Percentiles rank a stretch among this genome's conserved stretches.
These are phyloP conservation scores for Anadara kagoshimensis DNA, from an alignment of 1,140 invertebrate genomes.

Conservation along the genomic window DNA sequence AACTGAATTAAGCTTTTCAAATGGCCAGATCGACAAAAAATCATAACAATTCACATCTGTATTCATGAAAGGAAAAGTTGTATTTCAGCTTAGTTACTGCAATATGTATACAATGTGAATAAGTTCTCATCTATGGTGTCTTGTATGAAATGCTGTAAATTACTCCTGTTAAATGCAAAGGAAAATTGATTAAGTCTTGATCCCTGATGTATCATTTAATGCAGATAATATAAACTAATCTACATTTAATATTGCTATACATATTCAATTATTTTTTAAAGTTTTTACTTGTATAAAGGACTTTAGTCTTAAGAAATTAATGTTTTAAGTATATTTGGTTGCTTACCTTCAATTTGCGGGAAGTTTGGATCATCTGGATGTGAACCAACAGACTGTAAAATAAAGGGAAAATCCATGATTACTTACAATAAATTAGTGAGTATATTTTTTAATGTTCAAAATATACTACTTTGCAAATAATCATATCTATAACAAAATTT, in stretches of 20 bases:
- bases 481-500: neutral
- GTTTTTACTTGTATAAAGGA: neutral
- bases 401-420: neutral
- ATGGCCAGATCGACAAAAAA: neutral
- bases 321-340: neutral
- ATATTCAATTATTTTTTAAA: neutral
- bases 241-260: too few species aligned
- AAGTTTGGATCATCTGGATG: conserved; percentile 73
- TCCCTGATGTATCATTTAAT: too few species aligned
- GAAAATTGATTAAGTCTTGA: too few species aligned
- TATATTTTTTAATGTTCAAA: neutral
- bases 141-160: too few species aligned
- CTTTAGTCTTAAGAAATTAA: neutral
- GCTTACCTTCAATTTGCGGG: conserved; percentile 71
- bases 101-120: too few species aligned
- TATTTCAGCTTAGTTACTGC: too few species aligned
- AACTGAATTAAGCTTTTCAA: neutral
- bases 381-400: conserved; percentile 23
- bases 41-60: neutral
- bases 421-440: too few species aligned
- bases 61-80: too few species aligned
- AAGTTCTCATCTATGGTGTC: too few species aligned
- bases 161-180: too few species aligned
- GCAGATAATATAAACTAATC: too few species aligned
- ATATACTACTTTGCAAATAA: neutral